Base-by-base conservation (phyloP, 2,113 vertebrate genomes). In the Montifringilla adamsi region DNA sequence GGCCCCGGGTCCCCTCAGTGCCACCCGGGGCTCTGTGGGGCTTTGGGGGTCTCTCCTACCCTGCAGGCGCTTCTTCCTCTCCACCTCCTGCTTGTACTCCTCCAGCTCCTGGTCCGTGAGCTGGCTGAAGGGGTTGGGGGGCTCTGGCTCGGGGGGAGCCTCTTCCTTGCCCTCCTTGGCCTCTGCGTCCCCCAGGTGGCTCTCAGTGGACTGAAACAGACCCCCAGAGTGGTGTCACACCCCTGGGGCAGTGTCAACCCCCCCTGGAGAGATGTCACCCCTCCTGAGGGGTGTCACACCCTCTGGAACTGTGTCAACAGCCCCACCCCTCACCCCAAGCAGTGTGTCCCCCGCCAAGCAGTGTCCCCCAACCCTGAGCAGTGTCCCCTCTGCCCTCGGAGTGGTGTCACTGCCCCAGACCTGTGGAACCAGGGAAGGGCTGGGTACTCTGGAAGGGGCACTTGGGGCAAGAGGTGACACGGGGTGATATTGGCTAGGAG, bases 81-180 rank as follows among this genome's bases (percentile, higher is more conserved):
- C 98, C 97, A 99, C 99, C 90, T 99, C 99, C 88, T 98, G 98
- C 97, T 98, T 98, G 94, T 99, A 99, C 52, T 99, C 99, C 83
- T 99, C 99, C 97, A 99, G 98, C 97, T 99, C 99, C 97, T 99
- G 98, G 98, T 99, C 99, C 0, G 99, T 99, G 83, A 99, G 99
- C 93, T 99, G 98, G 93, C 99, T 99, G 96, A 99, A 99, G 53
- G 99, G 99, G 92, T 99, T 99, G 1, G 99, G 99, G 10, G 98
- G 97, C 95, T 99, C 99, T 0, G 98, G 98, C 67, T 98, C 98
- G 0, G 96, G 88, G 39, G 98, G 88, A 52, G 82, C 94, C 7
- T 90, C 96, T 75, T 97, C 95, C 59, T 31, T 56, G 1, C 89
- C 81, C 1, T 97, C 98, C 95, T 97, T 97, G 84, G 95, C 73